These are phyloP conservation scores for Platorchestia sp. DNA, from an alignment of 1,140 invertebrate genomes.

Conservation along the genomic window DNA sequence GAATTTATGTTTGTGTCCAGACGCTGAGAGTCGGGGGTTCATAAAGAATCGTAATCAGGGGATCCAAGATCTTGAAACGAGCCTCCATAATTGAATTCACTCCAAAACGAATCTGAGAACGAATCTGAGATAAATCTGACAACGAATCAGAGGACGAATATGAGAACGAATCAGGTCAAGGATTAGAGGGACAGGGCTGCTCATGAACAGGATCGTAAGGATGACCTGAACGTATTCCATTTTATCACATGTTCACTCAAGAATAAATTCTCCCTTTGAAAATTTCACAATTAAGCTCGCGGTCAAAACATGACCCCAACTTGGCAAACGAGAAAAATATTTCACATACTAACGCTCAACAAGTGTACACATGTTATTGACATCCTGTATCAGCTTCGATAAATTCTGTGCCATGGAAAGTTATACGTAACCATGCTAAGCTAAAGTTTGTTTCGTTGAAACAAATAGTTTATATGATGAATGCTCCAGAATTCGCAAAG, in stretches of 20 bases:
- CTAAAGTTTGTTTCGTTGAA: neutral
- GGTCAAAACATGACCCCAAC: neutral
- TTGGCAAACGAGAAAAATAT: neutral
- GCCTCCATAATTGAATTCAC: neutral
- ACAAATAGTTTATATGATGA: neutral
- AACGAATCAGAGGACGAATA: neutral
- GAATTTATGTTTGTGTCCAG: neutral
- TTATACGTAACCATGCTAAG: neutral
- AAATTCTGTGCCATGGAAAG: neutral
- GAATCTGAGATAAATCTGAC: neutral
- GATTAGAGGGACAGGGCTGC: neutral
- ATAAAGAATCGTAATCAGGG: slow-evolving; percentile 1
- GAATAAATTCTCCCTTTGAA: neutral
- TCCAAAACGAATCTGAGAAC: neutral
- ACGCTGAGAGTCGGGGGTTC: neutral
- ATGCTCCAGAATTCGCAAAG: neutral
- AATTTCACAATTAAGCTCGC: neutral
- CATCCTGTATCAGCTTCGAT: neutral
- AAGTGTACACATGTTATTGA: neutral
- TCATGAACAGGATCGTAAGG: neutral
- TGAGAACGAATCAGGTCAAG: neutral
- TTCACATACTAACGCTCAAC: neutral
- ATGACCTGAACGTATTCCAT: neutral
- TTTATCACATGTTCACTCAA: neutral
- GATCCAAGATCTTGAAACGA: slow-evolving; percentile 1